A percentile compares a stretch with the other conserved stretches of the same genome.
Conservation (phyloP, 2,888 invertebrate species). For the Rhodophaea formosa region DNA sequence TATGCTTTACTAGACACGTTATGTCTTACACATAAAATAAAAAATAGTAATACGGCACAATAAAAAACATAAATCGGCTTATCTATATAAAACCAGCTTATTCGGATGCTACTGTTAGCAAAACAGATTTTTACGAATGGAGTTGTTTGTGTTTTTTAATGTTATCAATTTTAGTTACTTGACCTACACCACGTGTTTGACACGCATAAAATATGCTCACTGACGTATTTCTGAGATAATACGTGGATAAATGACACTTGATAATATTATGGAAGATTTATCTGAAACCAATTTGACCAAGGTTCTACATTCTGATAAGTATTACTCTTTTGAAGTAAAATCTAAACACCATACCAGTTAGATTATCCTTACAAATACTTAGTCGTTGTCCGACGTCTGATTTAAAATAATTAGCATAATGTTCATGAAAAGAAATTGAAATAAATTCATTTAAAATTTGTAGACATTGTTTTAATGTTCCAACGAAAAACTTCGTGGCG, state of each 20-base stretch:
- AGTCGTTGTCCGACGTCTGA: too few relatives aligned
- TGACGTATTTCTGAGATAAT: neutral
- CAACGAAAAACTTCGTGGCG: too few relatives aligned
- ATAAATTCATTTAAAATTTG: too few relatives aligned
- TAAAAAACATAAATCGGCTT: constrained; percentile 80
- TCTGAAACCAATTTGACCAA: too few relatives aligned
- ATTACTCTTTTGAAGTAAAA: too few relatives aligned
- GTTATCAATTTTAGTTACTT: constrained; percentile 10
- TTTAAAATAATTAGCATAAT: too few relatives aligned
- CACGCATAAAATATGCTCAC: neutral
- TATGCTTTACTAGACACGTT: constrained; percentile 51
- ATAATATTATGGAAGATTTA: neutral
- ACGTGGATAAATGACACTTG: constrained; percentile 1
- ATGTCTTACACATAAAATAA: constrained; percentile 63
- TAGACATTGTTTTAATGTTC: too few relatives aligned
- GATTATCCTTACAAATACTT: too few relatives aligned
- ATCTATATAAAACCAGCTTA: constrained; percentile 78
- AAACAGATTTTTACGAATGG: constrained; percentile 20
- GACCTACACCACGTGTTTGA: neutral
- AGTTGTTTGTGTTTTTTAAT: constrained; percentile 1
- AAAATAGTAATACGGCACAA: constrained; percentile 64
- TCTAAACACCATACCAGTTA: too few relatives aligned
- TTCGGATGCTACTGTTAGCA: constrained; percentile 60
- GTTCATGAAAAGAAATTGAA: too few relatives aligned
- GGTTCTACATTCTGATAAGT: too few relatives aligned